Evolutionary conservation across 2,888 invertebrate species (phyloP).

Genomic region (Synanthedon tipuliformis): DNA sequence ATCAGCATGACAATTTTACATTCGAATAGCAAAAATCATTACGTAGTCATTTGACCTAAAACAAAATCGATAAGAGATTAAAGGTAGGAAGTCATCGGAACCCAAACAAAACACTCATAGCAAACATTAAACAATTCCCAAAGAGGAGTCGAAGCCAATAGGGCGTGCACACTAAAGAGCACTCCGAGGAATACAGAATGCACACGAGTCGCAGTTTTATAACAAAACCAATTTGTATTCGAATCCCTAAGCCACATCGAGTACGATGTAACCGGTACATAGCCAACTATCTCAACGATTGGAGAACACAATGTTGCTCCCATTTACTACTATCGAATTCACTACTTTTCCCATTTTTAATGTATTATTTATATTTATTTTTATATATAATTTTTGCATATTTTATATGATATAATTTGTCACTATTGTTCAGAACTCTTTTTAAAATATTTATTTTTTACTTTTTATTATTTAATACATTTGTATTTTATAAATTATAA

Average conservation of each 20-base stretch:
- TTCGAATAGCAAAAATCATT: too few relatives aligned
- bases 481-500: too few relatives aligned
- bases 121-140: not conserved
- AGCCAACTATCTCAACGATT: constrained; percentile 12
- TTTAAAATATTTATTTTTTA: too few relatives aligned
- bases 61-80: not conserved
- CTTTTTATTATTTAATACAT: too few relatives aligned
- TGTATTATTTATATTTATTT: not conserved
- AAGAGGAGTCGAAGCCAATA: constrained; percentile 10
- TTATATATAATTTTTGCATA: too few relatives aligned
- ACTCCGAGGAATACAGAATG: constrained; percentile 28
- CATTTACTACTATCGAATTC: not conserved
- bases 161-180: constrained; percentile 17
- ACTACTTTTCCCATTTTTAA: not conserved
- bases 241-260: constrained; percentile 23
- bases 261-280: not conserved
- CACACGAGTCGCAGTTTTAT: constrained; percentile 44
- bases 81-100: not conserved
- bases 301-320: constrained; percentile 5
- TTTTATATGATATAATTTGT: too few relatives aligned
- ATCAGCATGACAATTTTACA: too few relatives aligned
- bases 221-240: constrained; percentile 60
- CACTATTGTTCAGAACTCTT: too few relatives aligned
- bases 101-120: not conserved
- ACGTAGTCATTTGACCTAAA: too few relatives aligned